Base-by-base conservation (phyloP, 2,113 vertebrate species). In the Gymnorhina tibicen region DNA sequence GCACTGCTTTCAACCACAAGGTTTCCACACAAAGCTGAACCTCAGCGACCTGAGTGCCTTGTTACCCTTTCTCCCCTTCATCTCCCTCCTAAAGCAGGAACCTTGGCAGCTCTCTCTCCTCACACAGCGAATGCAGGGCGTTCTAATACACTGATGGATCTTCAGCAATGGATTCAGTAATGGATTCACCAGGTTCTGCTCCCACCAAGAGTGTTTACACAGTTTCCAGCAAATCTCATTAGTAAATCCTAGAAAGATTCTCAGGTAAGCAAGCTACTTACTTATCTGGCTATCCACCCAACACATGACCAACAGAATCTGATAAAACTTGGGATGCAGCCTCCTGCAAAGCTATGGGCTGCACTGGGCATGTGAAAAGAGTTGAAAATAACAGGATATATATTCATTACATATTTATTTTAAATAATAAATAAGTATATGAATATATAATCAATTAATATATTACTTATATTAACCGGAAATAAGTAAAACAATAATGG, bases 41-140 rank as follows among this genome's bases (percentile, higher is more conserved):
- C 24, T 73, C 56, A 46, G 28, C 1, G 6, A 33, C 52, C 39
- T n/a, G n/a, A 42, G 30, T n/a, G 52, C 70, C 28, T 14, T 12
- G 58, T 5, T n/a, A 56, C 1, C 13, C 55, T 8, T 42, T 16
- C 16, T 56, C 12, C 11, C 41, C 27, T 69, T 35, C 16, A 18
- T 3, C 10, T 37, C 32, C 33, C 49, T 41, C 67, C 73, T 16
- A 17, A 17, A 64, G 32, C n/a, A 83, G 49, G 13, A 88, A 6
- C 30, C 28, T 22, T 17, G 42, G 28, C 28, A 52, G 41, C 0
- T 64, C 32, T 19, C 52, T 42, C 27, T 39, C 24, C 53, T 60
- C n/a, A 50, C 3, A 16, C 47, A 67, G 28, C 0, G 0, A 42
- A 17, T 4, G 19, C 35, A 64, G 53, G 15, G 7, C 55, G 32